phyloP scores from a whole-genome alignment of 2,888 invertebrate genomes.

The Ditula angustiorana region DNA sequence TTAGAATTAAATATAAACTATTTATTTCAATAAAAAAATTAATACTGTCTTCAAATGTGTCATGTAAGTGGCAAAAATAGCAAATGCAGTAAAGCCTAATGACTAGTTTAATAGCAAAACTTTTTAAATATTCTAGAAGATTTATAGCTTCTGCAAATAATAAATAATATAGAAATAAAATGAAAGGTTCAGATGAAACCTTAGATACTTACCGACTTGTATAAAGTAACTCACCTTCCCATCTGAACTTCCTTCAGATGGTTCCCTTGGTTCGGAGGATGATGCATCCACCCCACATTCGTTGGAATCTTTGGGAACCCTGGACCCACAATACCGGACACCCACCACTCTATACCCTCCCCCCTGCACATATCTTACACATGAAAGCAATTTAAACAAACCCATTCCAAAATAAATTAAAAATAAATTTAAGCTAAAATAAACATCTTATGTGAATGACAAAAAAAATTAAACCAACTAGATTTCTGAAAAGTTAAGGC shows the following conservation, averaged over 20 bases:
- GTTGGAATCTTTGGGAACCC: neutral
- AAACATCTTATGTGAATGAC: slow-evolving; percentile 39
- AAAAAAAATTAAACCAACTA: slow-evolving; percentile 59
- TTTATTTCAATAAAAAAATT: no score
- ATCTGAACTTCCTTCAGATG: neutral
- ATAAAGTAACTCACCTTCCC: neutral
- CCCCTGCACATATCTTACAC: slow-evolving; percentile 50
- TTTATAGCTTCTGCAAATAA: no score
- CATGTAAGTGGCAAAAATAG: no score
- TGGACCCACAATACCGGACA: slow-evolving; percentile 38
- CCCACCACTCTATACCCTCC: slow-evolving; percentile 40
- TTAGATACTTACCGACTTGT: no score
- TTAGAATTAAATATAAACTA: no score
- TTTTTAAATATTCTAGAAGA: no score
- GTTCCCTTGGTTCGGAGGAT: neutral
- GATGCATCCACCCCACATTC: neutral
- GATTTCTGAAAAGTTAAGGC: slow-evolving; percentile 48
- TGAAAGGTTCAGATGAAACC: no score
- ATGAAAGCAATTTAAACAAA: slow-evolving; percentile 66
- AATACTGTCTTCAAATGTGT: no score
- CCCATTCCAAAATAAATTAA: slow-evolving; percentile 64
- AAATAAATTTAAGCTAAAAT: slow-evolving; percentile 41
- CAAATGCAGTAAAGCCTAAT: no score
- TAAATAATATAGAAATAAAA: no score
- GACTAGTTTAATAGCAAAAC: no score